Conservation (phyloP, 2,113 vertebrate species). For the Odobenus rosmarus region DNA sequence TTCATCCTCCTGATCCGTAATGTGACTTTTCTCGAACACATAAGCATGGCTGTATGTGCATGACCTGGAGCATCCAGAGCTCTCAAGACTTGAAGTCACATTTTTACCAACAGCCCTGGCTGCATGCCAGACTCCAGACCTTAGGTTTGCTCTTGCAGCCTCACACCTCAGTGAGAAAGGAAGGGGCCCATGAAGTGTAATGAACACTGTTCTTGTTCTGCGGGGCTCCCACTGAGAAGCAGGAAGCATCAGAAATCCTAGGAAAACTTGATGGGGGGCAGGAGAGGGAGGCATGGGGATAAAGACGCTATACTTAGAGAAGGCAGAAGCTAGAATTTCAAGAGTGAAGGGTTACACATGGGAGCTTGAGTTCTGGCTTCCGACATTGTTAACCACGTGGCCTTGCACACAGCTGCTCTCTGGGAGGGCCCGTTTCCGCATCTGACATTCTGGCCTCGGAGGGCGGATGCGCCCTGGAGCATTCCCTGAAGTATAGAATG, state of each 20-base stretch:
- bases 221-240: not conserved
- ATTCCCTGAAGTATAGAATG: not conserved
- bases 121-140: not conserved
- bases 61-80: not conserved
- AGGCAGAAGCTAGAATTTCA: not conserved
- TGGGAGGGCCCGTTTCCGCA: not conserved
- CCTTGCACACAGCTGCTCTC: not conserved
- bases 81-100: not conserved
- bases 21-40: not conserved
- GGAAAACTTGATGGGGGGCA: not conserved
- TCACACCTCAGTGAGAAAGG: not conserved
- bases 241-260: not conserved
- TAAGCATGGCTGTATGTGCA: not conserved
- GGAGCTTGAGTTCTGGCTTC: not conserved
- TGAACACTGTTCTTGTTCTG: not conserved
- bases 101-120: not conserved
- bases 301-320: not conserved
- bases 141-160: not conserved
- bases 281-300: not conserved
- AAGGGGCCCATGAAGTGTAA: not conserved
- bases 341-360: not conserved
- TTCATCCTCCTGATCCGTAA: not conserved
- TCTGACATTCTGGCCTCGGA: not conserved
- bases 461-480: not conserved
- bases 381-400: not conserved